Evolutionary conservation across 2,797 vertebrate species (phyloP), one percentile per base, ranked within the genome.

Genomic region (Tenualosa thibaudeaui): DNA sequence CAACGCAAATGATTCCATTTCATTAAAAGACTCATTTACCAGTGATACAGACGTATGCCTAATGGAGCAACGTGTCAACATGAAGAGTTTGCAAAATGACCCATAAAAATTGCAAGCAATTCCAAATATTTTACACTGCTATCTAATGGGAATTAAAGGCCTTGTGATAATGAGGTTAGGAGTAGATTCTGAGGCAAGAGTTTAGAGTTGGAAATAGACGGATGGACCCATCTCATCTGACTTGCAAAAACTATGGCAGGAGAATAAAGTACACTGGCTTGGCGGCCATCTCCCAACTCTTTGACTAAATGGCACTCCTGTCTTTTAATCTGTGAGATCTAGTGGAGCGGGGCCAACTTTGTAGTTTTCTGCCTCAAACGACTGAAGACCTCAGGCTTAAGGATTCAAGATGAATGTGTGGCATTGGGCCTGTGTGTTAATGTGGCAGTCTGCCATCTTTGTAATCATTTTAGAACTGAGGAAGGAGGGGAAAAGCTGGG

Each of bases 251-350:
- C 65, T 40, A 37, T 68, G 62, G 82, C 75, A 81, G 86, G 37
- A 56, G 37, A 88, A 87, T 84, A 81, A 86, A 88, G 83, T 86
- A n/a, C 78, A n/a, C 60, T 60, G 43, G 56, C 62, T 87, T 87
- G 83, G 83, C 78, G 81, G 49, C 37, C 49, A 83, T 87, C 82
- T 78, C 40, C 40, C 71, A 65, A 51, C 43, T 78, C 10, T 50
- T 54, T 60, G 82, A 84, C 78, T 84, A 81, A 68, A 78, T 46
- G 54, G 83, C 83, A 82, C 83, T 40, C 37, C 19, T 24, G 43
- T 13, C 81, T 85, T 78, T 87, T 82, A 84, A 81, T 84, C 65
- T 82, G 22, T 13, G 31, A 53, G 84, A 78, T 46, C 71, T 78
- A 78, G 40, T 19, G 71, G 19, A 54, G 43, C 24, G 37, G 26